phyloP scores from a whole-genome alignment of 2,797 vertebrate species.

The Onychomys arenicola region DNA sequence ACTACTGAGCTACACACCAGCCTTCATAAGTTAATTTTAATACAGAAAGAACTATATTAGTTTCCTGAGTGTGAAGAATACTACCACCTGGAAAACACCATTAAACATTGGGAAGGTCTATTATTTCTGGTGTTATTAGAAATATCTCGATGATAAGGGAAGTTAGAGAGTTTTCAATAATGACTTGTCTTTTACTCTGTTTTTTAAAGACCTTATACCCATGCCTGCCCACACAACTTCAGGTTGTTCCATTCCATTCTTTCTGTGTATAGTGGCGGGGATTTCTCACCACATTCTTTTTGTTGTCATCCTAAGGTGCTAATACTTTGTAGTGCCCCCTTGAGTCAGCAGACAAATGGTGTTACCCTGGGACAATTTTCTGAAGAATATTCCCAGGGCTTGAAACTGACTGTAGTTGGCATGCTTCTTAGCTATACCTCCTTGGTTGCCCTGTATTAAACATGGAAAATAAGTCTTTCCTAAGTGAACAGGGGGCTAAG shows the following conservation, averaged over 20 bases:
- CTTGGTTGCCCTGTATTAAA: neutral
- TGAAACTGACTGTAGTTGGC: neutral
- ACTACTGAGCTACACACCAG: neutral
- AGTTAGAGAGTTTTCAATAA: neutral
- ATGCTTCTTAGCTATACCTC: neutral
- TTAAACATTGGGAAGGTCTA: neutral
- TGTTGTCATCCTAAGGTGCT: neutral
- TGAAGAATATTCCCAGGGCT: neutral
- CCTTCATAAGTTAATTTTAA: slow-evolving; percentile 4
- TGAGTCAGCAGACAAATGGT: neutral
- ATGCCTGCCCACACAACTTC: neutral
- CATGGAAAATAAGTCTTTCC: neutral
- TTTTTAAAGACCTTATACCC: neutral
- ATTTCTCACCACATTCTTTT: slow-evolving; percentile 36
- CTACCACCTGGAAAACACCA: neutral
- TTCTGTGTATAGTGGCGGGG: neutral
- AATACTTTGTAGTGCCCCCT: neutral
- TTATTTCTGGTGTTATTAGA: slow-evolving; percentile 34
- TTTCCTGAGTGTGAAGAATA: neutral
- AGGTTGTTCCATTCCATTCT: neutral
- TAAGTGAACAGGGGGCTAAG: neutral
- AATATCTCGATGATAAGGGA: neutral
- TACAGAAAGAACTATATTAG: neutral
- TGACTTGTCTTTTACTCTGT: neutral
- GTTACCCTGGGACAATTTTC: slow-evolving; percentile 23